These are phyloP conservation scores for Panthera tigris DNA, from an alignment of 2,113 vertebrate species.

Conservation along the genomic window DNA sequence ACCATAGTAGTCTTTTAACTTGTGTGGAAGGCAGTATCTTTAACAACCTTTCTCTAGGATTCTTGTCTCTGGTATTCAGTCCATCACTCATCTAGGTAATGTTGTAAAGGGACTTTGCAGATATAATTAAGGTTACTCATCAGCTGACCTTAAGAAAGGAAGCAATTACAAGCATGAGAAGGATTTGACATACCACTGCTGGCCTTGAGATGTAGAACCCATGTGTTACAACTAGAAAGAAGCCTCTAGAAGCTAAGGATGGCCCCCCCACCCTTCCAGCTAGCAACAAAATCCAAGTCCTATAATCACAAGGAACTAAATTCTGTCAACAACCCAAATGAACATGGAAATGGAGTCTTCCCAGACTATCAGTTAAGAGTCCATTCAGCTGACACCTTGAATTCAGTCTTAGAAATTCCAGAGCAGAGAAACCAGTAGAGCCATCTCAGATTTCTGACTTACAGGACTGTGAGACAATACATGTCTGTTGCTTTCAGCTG, in stretches of 20 bases:
- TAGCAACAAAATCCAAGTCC: not conserved
- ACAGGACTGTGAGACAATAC: not conserved
- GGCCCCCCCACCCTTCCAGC: not conserved
- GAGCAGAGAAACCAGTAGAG: not conserved
- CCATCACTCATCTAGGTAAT: not conserved
- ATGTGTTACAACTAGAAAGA: not conserved
- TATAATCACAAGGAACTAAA: not conserved
- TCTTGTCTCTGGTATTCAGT: not conserved
- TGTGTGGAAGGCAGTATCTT: not conserved
- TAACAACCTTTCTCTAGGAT: not conserved
- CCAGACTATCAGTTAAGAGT: not conserved
- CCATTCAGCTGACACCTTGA: not conserved
- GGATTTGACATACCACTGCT: not conserved
- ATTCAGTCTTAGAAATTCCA: not conserved
- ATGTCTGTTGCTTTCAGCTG: not conserved
- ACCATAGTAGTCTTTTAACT: not conserved
- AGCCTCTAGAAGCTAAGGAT: not conserved
- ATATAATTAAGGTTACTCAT: slow-evolving; percentile 3
- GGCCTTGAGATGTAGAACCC: not conserved
- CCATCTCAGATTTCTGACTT: not conserved
- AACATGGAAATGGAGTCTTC: not conserved
- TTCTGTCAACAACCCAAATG: not conserved
- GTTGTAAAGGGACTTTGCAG: not conserved
- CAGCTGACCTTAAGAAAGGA: not conserved
- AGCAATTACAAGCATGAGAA: not conserved